phyloP scores from a whole-genome alignment of 1,140 invertebrate species.

The Hyposmocoma kahamanoa region DNA sequence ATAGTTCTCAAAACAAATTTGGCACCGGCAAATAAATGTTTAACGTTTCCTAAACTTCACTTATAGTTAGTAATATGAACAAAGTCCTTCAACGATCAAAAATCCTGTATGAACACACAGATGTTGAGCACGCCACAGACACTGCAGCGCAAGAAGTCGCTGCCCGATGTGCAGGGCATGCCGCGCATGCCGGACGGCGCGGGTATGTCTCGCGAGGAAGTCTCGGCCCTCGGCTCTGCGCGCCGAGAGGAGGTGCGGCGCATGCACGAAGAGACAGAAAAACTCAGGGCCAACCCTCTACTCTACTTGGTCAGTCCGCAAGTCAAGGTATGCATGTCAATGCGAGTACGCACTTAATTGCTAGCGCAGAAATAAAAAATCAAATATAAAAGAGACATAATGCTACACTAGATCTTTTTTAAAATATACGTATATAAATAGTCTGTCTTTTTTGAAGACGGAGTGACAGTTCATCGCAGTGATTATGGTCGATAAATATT shows the following conservation, averaged over 20 bases:
- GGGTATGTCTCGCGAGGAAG: constrained; percentile 95
- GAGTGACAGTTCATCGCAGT: too few relatives aligned
- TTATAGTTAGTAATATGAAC: too few relatives aligned
- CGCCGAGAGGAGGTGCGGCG: constrained; percentile 94
- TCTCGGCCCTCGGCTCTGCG: constrained; percentile 92
- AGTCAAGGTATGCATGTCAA: constrained; percentile 86
- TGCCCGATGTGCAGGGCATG: constrained; percentile 93
- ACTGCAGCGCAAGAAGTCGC: constrained; percentile 92
- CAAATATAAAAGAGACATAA: too few relatives aligned
- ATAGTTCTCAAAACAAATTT: too few relatives aligned
- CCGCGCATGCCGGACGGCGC: constrained; percentile 83
- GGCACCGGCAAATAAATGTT: too few relatives aligned
- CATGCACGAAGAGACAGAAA: constrained; percentile 93
- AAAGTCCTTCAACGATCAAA: too few relatives aligned
- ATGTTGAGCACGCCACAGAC: constrained; percentile 80
- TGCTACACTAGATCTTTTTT: too few relatives aligned
- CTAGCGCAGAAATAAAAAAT: too few relatives aligned
- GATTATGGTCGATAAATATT: too few relatives aligned
- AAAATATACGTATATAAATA: too few relatives aligned
- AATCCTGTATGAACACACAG: constrained; percentile 74
- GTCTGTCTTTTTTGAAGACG: too few relatives aligned
- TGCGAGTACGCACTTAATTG: neutral
- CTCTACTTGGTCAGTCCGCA: constrained; percentile 96
- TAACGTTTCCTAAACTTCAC: too few relatives aligned
- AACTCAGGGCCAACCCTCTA: constrained; percentile 93